Evolutionary conservation across 2,888 invertebrate genomes (phyloP), one percentile per base, ranked within the genome.

Genomic region (Epistrophella euchroma): DNA sequence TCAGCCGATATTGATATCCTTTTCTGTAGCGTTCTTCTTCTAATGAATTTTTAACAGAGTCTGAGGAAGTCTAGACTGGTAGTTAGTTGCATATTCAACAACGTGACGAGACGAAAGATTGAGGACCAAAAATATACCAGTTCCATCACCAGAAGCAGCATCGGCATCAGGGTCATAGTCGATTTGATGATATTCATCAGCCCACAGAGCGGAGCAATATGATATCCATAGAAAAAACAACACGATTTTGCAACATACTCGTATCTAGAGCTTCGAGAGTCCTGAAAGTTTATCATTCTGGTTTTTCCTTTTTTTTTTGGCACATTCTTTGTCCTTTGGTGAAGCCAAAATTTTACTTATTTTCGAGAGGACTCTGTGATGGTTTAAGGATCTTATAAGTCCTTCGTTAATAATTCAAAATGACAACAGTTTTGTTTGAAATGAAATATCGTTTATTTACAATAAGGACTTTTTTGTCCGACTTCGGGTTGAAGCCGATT

Each of bases 21-120:
- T 60, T 55, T 52, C 50, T 28, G 47, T 47, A 73, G 58, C 40
- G 10, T 7, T 72, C 52, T 55, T 68, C 32, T 19, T 40, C 62
- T 84, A 84, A 84, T 84, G 83, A 84, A 84, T 84, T 79, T 84
- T 84, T 84, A 79, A 84, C 19, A 66, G 83, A 52, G 40, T 37
- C 56, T 22, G 50, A 70, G 74, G 15, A 55, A 74, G 83, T 84
- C 83, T 84, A 84, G 83, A 78, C 83, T 35, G 62, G 55, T 43
- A 79, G 79, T 78, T 68, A 76, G 71, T 72, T 78, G 72, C 64
- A 78, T 71, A 78, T 78, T 72, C 47, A 72, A 58, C 58, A 45
- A 45, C 50, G 19, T 76, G 81, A 66, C 66, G 32, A 66, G 66
- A 47, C 64, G 71, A 58, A 37, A 62, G 50, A 76, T 25, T 32